A percentile compares a stretch with the other conserved stretches of the same genome.
These are phyloP conservation scores for Neosilurus mollespiculum DNA, from an alignment of 2,797 vertebrate species.

Conservation along the genomic window DNA sequence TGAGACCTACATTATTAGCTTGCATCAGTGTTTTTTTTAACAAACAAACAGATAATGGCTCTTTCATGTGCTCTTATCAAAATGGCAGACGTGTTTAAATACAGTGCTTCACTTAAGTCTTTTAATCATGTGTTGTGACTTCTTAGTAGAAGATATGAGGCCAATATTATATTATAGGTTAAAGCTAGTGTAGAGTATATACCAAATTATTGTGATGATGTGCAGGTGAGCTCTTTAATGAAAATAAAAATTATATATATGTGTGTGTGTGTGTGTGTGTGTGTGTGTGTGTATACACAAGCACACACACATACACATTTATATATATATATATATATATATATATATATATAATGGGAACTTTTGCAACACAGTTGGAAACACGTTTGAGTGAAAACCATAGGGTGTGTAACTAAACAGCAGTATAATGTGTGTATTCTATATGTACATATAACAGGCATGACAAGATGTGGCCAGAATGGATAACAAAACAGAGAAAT, in stretches of 20 bases:
- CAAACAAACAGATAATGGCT: background rate
- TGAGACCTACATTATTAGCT: constrained; percentile 8
- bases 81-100: background rate
- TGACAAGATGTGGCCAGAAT: background rate
- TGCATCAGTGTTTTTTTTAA: background rate
- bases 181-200: background rate
- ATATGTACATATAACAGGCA: background rate
- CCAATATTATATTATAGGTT: background rate
- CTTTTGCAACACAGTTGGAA: background rate
- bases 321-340: too few relatives aligned
- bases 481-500: constrained; percentile 6
- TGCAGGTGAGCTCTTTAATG: background rate
- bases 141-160: background rate
- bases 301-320: too few relatives aligned
- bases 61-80: background rate
- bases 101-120: background rate
- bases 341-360: too few relatives aligned
- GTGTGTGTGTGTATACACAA: too few relatives aligned
- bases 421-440: background rate
- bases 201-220: background rate
- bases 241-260: background rate
- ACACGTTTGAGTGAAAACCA: background rate
- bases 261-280: too few relatives aligned
- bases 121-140: background rate
- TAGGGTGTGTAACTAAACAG: background rate